Percentiles rank a stretch among this genome's conserved stretches.
Evolutionary conservation across 2,888 invertebrate species (phyloP).

Genomic region (Drosophila anomelani): DNA sequence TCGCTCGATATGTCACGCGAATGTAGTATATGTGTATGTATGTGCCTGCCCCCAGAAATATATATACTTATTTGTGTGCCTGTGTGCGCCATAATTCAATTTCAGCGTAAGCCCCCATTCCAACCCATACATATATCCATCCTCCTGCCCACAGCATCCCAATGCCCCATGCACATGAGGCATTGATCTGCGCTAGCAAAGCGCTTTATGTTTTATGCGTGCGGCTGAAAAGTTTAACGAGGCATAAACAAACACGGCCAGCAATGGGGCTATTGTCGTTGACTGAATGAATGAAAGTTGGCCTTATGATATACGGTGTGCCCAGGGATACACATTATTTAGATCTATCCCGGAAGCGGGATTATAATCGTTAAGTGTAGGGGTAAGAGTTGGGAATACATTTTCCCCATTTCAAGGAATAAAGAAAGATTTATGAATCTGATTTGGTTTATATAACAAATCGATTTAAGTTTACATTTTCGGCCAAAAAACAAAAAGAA

Average conservation of each 20-base stretch:
- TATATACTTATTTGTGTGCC: slow-evolving; percentile 7
- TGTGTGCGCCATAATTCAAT: slow-evolving; percentile 70
- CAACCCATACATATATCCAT: slow-evolving; percentile 3
- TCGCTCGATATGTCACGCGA: slow-evolving; percentile 73
- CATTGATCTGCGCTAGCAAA: slow-evolving; percentile 68
- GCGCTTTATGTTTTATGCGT: slow-evolving; percentile 62
- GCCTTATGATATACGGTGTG: slow-evolving; percentile 40
- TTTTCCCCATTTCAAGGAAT: neutral
- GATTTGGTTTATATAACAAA: slow-evolving; percentile 9
- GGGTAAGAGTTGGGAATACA: neutral
- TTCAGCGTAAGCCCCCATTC: slow-evolving; percentile 54
- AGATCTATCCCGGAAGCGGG: slow-evolving; percentile 21
- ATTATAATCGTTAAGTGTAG: slow-evolving; percentile 16
- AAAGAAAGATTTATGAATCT: slow-evolving; percentile 26
- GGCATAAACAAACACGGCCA: slow-evolving; percentile 74
- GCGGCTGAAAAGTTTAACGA: slow-evolving; percentile 74
- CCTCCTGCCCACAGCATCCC: slow-evolving; percentile 7
- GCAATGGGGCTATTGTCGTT: slow-evolving; percentile 68
- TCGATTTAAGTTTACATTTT: neutral
- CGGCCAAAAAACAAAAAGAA: neutral
- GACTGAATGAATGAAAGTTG: slow-evolving; percentile 47
- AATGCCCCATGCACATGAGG: slow-evolving; percentile 37
- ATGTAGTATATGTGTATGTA: slow-evolving; percentile 16
- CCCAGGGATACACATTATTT: slow-evolving; percentile 22
- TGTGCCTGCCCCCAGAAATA: neutral